Evolutionary conservation across 1,140 invertebrate species (phyloP).

Genomic region (Drosophila sulfurigaster): DNA sequence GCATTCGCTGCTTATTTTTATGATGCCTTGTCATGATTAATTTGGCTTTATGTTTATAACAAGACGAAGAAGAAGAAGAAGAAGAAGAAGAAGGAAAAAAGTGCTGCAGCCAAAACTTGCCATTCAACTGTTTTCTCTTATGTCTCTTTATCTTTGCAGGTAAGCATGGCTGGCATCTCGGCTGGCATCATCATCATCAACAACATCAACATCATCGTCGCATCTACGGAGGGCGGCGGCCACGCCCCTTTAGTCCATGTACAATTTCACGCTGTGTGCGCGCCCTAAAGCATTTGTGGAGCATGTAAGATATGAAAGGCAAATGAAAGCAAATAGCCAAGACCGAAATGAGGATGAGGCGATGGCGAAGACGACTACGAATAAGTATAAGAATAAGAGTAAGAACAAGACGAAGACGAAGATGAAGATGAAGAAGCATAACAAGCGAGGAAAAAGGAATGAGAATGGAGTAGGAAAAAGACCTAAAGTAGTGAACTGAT

Average conservation of each 20-base stretch:
- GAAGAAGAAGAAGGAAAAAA: conserved; percentile 1
- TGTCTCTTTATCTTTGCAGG: conserved; percentile 60
- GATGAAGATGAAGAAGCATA: too few relatives aligned
- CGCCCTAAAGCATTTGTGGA: conserved; percentile 30
- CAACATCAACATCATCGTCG: conserved; percentile 4
- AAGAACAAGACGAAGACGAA: background rate
- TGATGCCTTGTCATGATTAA: conserved; percentile 65
- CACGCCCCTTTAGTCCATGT: conserved; percentile 24
- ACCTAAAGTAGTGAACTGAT: conserved; percentile 46
- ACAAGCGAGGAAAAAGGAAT: background rate
- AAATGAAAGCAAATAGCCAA: conserved; percentile 66
- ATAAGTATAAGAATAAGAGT: conserved; percentile 3
- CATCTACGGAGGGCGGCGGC: background rate
- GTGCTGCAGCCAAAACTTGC: background rate
- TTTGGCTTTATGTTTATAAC: conserved; percentile 52
- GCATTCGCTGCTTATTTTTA: conserved; percentile 50
- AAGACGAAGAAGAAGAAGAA: conserved; percentile 7
- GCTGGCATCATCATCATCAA: conserved; percentile 16
- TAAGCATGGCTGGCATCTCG: conserved; percentile 48
- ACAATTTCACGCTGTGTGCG: conserved; percentile 67
- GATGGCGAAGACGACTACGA: background rate
- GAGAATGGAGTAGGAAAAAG: background rate
- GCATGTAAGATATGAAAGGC: conserved; percentile 33
- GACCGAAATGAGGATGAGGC: conserved; percentile 16
- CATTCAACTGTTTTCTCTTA: conserved; percentile 29